Evolutionary conservation across 2,797 vertebrate species (phyloP), one percentile per base, ranked within the genome.

Genomic region (Sparus aurata): DNA sequence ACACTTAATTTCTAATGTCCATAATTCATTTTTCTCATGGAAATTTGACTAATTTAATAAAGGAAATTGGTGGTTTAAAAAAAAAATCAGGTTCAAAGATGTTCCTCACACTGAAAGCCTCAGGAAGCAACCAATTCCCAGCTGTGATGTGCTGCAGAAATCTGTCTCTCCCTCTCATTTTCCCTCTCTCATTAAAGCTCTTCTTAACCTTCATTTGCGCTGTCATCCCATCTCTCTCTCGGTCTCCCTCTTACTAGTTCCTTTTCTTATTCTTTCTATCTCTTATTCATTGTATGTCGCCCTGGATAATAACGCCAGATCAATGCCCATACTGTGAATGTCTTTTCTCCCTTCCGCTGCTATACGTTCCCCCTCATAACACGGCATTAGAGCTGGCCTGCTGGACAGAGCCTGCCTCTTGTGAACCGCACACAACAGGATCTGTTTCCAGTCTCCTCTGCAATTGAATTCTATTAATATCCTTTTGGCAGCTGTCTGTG

Each of bases 391-490:
- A 57, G 45, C 70, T 54, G 71, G 73, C 77, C 67, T 80, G 77
- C 77, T 79, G 87, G 89, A 86, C 71, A 22, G 58, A 79, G 77
- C 68, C 62, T 18, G 58, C 34, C 47, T 89, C 79, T 82, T 87
- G 83, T 87, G 89, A 84, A 87, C 78, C 38, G 25, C 79, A 83
- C 78, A 82, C 77, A 86, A 69, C 71, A 73, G 62, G 81, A 87
- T 88, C 82, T 79, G 60, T 79, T 80, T 85, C 80, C 86, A 87
- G 85, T 90, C 89, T 88, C 20, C 22, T 69, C 66, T 58, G 73
- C 80, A 80, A 82, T 85, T 89, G 82, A 88, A 84, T 90, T 87
- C 73, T 87, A 88, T 89, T 87, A 87, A 90, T 87, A 87, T 86
- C 85, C 70, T 69, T 82, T 89, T 78, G 74, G 73, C 82, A 84